Conservation (phyloP, 1,140 invertebrate species). For the Calephelis virginiensis region DNA sequence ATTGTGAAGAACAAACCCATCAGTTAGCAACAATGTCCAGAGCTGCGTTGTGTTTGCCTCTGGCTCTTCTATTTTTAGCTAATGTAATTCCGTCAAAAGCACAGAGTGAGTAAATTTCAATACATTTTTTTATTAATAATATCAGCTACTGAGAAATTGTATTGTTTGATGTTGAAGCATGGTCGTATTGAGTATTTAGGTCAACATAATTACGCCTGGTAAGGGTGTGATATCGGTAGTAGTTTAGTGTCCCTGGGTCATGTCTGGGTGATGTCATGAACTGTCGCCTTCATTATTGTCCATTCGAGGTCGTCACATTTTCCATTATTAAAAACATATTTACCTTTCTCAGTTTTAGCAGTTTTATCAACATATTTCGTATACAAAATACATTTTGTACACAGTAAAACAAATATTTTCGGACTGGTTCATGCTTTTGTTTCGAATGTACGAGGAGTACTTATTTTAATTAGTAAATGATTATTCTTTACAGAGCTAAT, state of each 20-base stretch:
- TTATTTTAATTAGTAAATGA: no score
- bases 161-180: background rate
- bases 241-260: background rate
- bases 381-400: background rate
- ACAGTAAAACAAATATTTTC: background rate
- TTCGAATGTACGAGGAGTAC: no score
- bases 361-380: background rate
- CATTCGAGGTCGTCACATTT: background rate
- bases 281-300: background rate
- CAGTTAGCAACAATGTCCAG: conserved; percentile 30
- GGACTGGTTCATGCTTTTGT: no score
- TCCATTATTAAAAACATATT: background rate
- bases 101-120: conserved; percentile 48
- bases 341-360: background rate
- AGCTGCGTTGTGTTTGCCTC: conserved; percentile 33
- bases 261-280: conserved; percentile 10
- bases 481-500: no score
- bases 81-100: conserved; percentile 44
- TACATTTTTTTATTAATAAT: conserved; percentile 1
- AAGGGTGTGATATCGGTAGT: background rate
- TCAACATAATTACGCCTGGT: background rate
- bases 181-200: background rate
- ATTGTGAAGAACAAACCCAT: conserved; percentile 1
- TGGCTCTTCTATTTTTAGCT: conserved; percentile 60
- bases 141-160: background rate